These are phyloP conservation scores for Enteromius argenteus DNA, from an alignment of 2,797 vertebrate species.

Conservation along the genomic window DNA sequence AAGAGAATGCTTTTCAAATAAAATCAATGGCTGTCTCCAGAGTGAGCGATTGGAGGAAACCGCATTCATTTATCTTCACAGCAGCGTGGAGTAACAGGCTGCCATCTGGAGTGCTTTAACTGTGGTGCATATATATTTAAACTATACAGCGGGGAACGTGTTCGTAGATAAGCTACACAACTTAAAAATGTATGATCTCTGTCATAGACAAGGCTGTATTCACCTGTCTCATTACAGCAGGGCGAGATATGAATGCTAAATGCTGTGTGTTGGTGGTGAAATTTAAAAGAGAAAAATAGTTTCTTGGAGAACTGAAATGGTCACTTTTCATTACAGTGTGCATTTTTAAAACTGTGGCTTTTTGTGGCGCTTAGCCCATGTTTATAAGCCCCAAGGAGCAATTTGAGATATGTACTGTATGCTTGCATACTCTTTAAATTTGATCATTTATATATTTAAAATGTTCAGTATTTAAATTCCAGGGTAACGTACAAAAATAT, in stretches of 20 bases:
- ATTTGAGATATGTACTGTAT: not conserved
- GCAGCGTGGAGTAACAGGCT: not conserved
- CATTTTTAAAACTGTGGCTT: not conserved
- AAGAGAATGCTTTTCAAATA: constrained; percentile 37
- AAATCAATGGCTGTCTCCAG: constrained; percentile 39
- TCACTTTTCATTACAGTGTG: constrained; percentile 15
- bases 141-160: not conserved
- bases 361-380: not conserved
- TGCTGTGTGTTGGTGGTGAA: not conserved
- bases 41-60: constrained; percentile 1
- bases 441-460: not conserved
- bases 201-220: constrained; percentile 18
- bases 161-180: constrained; percentile 1
- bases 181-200: constrained; percentile 16
- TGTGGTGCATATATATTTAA: constrained; percentile 29
- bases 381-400: not conserved
- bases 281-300: not conserved
- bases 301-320: constrained; percentile 1
- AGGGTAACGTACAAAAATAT: not conserved
- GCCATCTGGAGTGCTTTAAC: constrained; percentile 36
- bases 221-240: constrained; percentile 2
- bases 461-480: not conserved
- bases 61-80: constrained; percentile 31
- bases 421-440: not conserved
- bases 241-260: not conserved